phyloP scores from a whole-genome alignment of 2,797 vertebrate genomes.

The Channa striata region DNA sequence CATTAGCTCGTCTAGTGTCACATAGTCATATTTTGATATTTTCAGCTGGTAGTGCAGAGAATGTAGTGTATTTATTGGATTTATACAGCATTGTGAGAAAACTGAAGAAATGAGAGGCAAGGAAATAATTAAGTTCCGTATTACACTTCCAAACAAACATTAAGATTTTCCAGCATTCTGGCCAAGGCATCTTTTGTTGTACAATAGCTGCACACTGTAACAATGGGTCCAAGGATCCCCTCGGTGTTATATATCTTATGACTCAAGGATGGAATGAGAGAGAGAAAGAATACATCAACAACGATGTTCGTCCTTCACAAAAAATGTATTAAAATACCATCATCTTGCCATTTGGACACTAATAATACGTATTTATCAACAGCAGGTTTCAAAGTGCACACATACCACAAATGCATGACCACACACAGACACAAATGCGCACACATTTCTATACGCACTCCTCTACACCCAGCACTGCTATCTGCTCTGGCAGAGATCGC shows the following conservation, averaged over 20 bases:
- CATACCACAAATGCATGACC: conserved; percentile 21
- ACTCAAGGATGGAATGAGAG: conserved; percentile 40
- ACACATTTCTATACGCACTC: conserved; percentile 11
- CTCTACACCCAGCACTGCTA: conserved; percentile 2
- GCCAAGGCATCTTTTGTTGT: conserved; percentile 65
- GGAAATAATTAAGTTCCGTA: conserved; percentile 65
- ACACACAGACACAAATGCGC: conserved; percentile 16
- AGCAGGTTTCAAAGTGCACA: conserved; percentile 9
- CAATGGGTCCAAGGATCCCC: conserved; percentile 54
- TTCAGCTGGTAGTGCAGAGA: conserved; percentile 35
- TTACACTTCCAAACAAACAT: conserved; percentile 71
- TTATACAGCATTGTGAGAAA: conserved; percentile 44
- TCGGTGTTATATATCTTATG: conserved; percentile 54
- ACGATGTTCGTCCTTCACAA: conserved; percentile 40
- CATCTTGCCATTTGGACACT: conserved; percentile 8
- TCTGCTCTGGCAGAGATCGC: conserved; percentile 43
- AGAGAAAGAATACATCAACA: conserved; percentile 7
- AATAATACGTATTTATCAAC: conserved; percentile 23
- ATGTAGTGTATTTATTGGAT: conserved; percentile 27
- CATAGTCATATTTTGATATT: conserved; percentile 1
- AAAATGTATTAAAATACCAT: conserved; percentile 10
- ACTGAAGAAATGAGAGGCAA: conserved; percentile 42
- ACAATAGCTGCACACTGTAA: conserved; percentile 48
- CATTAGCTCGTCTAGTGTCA: conserved; percentile 31
- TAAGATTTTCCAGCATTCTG: conserved; percentile 65